Evolutionary conservation across 2,113 vertebrate genomes (phyloP).

Genomic region (Sinocyclocheilus anshuiensis): DNA sequence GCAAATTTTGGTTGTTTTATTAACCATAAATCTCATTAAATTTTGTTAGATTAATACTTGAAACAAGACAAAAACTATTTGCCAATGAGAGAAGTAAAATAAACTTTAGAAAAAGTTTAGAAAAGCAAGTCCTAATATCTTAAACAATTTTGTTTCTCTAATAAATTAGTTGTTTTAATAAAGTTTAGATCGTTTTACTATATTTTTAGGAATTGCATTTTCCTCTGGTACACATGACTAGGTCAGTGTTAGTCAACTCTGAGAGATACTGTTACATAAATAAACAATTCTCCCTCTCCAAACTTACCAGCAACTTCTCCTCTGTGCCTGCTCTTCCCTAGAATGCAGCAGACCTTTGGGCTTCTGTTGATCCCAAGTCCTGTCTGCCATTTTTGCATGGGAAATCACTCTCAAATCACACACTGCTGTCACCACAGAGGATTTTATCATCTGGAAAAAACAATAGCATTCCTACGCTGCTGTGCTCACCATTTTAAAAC

Average conservation of each 20-base stretch:
- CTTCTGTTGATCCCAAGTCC: not conserved
- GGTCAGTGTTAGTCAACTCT: not conserved
- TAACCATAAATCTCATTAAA: not conserved
- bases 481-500: conserved; percentile 36
- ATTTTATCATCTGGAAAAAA: conserved; percentile 47
- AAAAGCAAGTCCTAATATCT: not conserved
- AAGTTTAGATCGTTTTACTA: not conserved
- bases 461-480: conserved; percentile 40
- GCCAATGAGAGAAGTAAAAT: not conserved
- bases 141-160: not conserved
- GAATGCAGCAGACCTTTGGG: conserved; percentile 3
- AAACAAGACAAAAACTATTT: not conserved
- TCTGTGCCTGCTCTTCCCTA: not conserved
- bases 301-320: not conserved
- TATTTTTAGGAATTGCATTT: not conserved
- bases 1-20: not conserved
- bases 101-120: not conserved
- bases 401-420: conserved; percentile 32
- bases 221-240: not conserved
- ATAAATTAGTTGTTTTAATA: not conserved
- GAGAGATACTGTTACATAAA: not conserved
- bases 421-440: conserved; percentile 44
- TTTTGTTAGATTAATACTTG: not conserved
- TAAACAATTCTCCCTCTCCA: not conserved
- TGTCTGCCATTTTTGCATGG: conserved; percentile 36